Percentiles rank a stretch among this genome's conserved stretches.
Conservation (phyloP, 2,888 invertebrate genomes). For the Leucoptera coffeella region DNA sequence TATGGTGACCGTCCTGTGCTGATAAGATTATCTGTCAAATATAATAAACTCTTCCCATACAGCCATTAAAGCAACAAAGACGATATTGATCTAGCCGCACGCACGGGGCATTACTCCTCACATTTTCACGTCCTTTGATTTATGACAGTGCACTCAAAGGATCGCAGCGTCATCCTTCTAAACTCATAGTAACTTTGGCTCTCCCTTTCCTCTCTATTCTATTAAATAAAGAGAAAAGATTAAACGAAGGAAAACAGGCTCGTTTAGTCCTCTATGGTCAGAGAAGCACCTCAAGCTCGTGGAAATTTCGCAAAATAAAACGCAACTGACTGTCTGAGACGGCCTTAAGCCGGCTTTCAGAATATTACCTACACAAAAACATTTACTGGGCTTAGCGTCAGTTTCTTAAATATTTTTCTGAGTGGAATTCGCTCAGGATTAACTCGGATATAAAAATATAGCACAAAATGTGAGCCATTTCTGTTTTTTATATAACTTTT, state of each 20-base stretch:
- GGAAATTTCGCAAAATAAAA: slow-evolving; percentile 2
- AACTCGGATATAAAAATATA: too few species aligned
- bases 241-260: slow-evolving; percentile 2
- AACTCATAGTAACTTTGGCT: not conserved
- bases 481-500: too few species aligned
- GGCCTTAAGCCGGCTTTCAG: slow-evolving; percentile 4
- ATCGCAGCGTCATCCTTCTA: slow-evolving; percentile 5
- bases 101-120: slow-evolving; percentile 2
- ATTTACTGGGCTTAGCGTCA: slow-evolving; percentile 1
- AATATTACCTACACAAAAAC: slow-evolving; percentile 3
- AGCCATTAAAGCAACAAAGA: too few species aligned
- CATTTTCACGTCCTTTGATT: slow-evolving; percentile 4
- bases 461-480: too few species aligned
- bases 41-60: too few species aligned
- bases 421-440: too few species aligned
- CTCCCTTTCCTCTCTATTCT: not conserved
- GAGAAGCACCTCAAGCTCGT: slow-evolving; percentile 5
- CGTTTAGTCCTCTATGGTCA: slow-evolving; percentile 4
- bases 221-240: not conserved
- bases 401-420: not conserved
- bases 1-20: too few species aligned
- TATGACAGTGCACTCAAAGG: slow-evolving; percentile 3
- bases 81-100: slow-evolving; percentile 4
- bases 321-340: slow-evolving; percentile 4
- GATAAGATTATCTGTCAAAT: too few species aligned